These are phyloP conservation scores for Liasis olivaceus DNA, from an alignment of 2,797 vertebrate species.

Conservation along the genomic window DNA sequence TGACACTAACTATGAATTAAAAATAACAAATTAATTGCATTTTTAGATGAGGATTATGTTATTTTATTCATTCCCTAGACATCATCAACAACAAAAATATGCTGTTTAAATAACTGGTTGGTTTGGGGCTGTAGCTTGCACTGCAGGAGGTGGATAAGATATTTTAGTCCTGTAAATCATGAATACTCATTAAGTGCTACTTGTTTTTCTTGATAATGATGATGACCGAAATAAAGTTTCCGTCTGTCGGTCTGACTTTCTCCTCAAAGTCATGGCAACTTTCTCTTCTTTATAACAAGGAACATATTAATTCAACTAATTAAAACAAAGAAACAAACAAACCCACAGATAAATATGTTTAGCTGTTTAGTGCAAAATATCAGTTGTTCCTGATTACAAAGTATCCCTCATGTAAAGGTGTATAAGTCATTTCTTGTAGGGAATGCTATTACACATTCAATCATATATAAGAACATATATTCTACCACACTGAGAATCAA, in stretches of 20 bases:
- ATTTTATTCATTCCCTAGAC: neutral
- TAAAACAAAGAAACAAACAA: neutral
- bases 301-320: conserved; percentile 25
- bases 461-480: conserved; percentile 38
- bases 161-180: neutral
- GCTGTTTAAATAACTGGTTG: rapidly evolving
- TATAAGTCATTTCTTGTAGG: conserved; percentile 37
- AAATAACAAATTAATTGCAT: neutral
- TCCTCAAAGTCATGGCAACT: neutral
- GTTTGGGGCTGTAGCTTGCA: neutral
- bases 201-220: neutral
- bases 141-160: neutral
- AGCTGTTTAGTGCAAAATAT: neutral
- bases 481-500: conserved; percentile 37
- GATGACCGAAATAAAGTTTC: neutral
- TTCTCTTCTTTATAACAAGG: conserved; percentile 13
- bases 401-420: conserved; percentile 8
- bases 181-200: neutral
- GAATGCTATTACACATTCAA: conserved; percentile 40
- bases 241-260: neutral
- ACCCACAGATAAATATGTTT: neutral
- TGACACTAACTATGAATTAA: neutral
- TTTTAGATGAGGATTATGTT: neutral
- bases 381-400: neutral
- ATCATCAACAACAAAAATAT: neutral